A percentile compares a stretch with the other conserved stretches of the same genome.
Conservation (phyloP, 2,888 invertebrate species). For the Sarcophaga carnaria region DNA sequence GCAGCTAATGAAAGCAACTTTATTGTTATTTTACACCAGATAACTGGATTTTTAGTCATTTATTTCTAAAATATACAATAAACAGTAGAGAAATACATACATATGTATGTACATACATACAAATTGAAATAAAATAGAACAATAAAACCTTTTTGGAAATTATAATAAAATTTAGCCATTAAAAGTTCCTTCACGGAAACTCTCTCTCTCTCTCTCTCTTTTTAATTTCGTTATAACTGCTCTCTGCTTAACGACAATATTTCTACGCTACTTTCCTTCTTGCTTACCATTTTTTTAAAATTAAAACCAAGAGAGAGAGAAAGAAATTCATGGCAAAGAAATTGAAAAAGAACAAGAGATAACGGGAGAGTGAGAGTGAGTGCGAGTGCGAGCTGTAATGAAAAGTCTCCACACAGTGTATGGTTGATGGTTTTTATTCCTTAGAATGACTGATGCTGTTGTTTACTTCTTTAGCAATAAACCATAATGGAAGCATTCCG, state of each 20-base stretch:
- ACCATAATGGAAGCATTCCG: slow-evolving; percentile 13
- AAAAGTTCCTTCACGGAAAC: background rate
- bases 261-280: no score
- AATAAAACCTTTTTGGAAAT: background rate
- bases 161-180: background rate
- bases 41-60: no score
- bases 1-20: no score
- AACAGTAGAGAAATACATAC: no score
- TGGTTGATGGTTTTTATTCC: background rate
- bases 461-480: slow-evolving; percentile 41
- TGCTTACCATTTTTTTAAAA: no score
- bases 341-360: background rate
- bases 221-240: background rate
- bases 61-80: no score
- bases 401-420: background rate
- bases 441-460: slow-evolving; percentile 27
- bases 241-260: background rate
- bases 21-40: no score
- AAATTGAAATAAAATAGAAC: background rate
- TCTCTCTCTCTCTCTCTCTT: background rate
- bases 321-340: background rate
- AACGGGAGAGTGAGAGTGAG: background rate
- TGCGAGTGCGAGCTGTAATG: no score
- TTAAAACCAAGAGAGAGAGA: background rate
- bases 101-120: no score